Conservation (phyloP, 2,113 vertebrate species). For the Ciconia stormi region DNA sequence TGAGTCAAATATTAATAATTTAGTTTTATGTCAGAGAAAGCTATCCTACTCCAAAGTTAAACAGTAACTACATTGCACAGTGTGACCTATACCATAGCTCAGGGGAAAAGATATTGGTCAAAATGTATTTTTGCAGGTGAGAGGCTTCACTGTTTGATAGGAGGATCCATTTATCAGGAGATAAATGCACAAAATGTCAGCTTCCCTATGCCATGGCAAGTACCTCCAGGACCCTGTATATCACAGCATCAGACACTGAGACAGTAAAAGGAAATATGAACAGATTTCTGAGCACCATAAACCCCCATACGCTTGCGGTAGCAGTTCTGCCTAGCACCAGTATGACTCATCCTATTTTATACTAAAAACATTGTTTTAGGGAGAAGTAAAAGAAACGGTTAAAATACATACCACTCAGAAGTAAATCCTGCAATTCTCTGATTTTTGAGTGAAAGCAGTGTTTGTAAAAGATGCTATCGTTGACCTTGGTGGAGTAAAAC, state of each 20-base stretch:
- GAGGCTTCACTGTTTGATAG: background rate
- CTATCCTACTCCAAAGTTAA: background rate
- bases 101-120: background rate
- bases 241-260: conserved; percentile 33
- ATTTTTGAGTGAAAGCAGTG: background rate
- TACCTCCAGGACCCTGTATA: conserved; percentile 26
- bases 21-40: background rate
- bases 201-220: conserved; percentile 13
- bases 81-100: background rate
- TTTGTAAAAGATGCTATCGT: conserved; percentile 41
- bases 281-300: conserved; percentile 40
- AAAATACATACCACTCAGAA: background rate
- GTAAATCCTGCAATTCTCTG: background rate
- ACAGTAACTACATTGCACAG: background rate
- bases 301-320: background rate
- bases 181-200: conserved; percentile 16
- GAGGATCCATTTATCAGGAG: conserved; percentile 26
- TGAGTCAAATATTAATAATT: conserved; percentile 35
- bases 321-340: conserved; percentile 8
- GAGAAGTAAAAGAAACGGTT: background rate
- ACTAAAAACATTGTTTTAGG: background rate
- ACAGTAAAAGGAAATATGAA: conserved; percentile 32
- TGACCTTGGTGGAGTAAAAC: conserved; percentile 54
- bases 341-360: conserved; percentile 13
- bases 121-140: background rate